Evolutionary conservation across 1,140 invertebrate species (phyloP).

Genomic region (Drosophila cardini): DNA sequence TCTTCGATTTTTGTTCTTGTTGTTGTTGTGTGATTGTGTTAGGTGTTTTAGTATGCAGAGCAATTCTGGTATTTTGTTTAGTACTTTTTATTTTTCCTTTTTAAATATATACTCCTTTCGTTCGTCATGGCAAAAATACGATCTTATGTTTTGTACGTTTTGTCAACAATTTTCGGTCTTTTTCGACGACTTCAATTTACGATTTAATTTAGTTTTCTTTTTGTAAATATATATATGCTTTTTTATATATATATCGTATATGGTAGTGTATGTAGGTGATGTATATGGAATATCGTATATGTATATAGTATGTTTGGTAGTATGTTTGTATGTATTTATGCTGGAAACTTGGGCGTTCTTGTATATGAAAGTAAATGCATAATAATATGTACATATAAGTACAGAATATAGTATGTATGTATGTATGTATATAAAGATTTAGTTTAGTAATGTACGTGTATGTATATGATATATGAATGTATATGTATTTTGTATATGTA

Average conservation of each 20-base stretch:
- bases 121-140: conserved; percentile 68
- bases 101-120: conserved; percentile 7
- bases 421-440: conserved; percentile 28
- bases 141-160: conserved; percentile 51
- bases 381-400: conserved; percentile 39
- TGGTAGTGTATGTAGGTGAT: conserved; percentile 16
- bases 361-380: conserved; percentile 50
- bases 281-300: conserved; percentile 40
- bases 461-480: conserved; percentile 24
- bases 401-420: conserved; percentile 34
- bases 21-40: background rate
- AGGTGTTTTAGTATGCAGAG: conserved; percentile 56
- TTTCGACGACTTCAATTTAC: conserved; percentile 35
- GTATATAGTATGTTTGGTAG: conserved; percentile 23
- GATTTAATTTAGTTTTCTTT: conserved; percentile 41
- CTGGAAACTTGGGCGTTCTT: conserved; percentile 10
- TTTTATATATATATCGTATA: conserved; percentile 20
- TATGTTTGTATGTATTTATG: conserved; percentile 44
- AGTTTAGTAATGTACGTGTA: conserved; percentile 4
- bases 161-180: conserved; percentile 36
- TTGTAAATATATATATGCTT: conserved; percentile 36
- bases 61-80: conserved; percentile 39
- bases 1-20: conserved; percentile 8
- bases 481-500: conserved; percentile 26
- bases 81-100: conserved; percentile 12